A percentile compares a stretch with the other conserved stretches of the same genome.
These are phyloP conservation scores for Cheirogaleus medius DNA, from an alignment of 2,113 vertebrate species.

Conservation along the genomic window DNA sequence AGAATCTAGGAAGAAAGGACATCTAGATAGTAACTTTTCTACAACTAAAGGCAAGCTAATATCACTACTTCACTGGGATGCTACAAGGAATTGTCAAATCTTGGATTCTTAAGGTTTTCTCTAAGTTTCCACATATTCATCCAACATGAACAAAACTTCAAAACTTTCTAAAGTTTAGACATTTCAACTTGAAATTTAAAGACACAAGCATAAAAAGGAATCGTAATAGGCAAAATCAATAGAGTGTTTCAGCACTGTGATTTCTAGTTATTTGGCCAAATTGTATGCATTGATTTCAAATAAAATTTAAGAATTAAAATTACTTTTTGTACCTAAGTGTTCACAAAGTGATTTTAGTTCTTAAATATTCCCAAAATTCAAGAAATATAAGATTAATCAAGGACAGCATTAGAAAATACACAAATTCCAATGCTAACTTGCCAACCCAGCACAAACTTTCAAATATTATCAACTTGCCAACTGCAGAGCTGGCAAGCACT, in stretches of 20 bases:
- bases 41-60: not conserved
- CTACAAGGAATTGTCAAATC: not conserved
- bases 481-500: not conserved
- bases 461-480: not conserved
- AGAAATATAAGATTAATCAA: not conserved
- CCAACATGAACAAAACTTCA: not conserved
- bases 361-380: not conserved
- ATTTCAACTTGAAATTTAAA: not conserved
- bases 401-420: not conserved
- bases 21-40: not conserved
- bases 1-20: not conserved
- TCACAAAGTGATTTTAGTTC: not conserved
- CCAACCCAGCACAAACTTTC: not conserved
- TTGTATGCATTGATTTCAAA: not conserved
- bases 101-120: not conserved
- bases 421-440: not conserved
- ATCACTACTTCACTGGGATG: not conserved
- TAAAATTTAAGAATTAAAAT: not conserved
- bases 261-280: not conserved
- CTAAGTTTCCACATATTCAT: not conserved
- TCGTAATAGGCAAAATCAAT: not conserved
- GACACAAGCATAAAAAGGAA: not conserved
- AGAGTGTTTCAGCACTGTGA: not conserved
- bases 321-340: not conserved
- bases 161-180: not conserved